Percentiles rank a stretch among this genome's conserved stretches.
phyloP scores from a whole-genome alignment of 2,113 vertebrate genomes.

The Crocuta crocuta region DNA sequence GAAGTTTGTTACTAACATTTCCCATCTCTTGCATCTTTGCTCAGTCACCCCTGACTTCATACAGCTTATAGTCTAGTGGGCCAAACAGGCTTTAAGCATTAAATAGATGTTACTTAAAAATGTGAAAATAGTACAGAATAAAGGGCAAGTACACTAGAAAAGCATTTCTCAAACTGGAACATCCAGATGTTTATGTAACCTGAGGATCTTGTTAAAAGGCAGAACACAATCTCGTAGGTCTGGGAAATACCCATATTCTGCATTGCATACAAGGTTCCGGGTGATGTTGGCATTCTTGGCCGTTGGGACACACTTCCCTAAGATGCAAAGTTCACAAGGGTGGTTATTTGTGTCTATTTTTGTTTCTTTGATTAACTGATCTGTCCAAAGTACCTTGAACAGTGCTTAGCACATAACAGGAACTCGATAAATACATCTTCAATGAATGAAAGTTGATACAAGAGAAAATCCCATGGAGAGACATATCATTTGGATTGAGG shows the following conservation, averaged over 20 bases:
- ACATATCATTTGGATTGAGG: not conserved
- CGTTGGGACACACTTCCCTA: not conserved
- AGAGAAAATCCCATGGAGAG: not conserved
- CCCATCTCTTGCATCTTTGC: not conserved
- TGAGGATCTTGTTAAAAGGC: not conserved
- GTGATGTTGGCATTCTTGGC: not conserved
- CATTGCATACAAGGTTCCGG: not conserved
- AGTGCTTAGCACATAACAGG: not conserved
- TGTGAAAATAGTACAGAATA: not conserved
- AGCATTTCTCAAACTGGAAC: not conserved
- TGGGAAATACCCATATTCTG: not conserved
- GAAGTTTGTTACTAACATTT: not conserved
- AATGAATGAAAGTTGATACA: not conserved
- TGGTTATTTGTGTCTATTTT: not conserved
- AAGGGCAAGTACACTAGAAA: not conserved
- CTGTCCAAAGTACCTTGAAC: not conserved
- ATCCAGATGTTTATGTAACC: not conserved
- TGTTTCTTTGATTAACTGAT: not conserved
- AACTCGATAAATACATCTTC: not conserved
- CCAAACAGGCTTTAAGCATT: not conserved
- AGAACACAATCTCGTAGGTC: not conserved
- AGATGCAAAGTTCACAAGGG: not conserved
- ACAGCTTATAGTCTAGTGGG: not conserved
- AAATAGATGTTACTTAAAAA: not conserved
- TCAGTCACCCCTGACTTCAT: not conserved